These are phyloP conservation scores for Carduelis carduelis DNA, from an alignment of 2,797 vertebrate genomes.

Conservation along the genomic window DNA sequence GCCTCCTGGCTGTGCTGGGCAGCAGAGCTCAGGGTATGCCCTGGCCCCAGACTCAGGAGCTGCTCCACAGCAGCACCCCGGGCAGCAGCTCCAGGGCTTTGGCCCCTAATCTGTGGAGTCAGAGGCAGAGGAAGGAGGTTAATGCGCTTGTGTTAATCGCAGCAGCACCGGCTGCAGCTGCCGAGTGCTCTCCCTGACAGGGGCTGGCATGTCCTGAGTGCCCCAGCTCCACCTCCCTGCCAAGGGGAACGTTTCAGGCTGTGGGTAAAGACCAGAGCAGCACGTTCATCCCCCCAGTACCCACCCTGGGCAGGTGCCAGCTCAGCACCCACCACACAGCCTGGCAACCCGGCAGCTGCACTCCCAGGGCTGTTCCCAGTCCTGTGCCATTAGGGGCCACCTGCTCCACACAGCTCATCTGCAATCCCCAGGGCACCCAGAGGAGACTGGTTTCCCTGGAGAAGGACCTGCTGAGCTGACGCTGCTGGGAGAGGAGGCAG, in stretches of 20 bases:
- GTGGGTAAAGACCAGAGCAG: fast-evolving
- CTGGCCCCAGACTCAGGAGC: background rate
- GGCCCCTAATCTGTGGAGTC: background rate
- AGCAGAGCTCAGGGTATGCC: background rate
- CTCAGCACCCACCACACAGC: background rate
- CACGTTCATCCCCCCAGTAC: fast-evolving
- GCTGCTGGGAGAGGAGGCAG: background rate
- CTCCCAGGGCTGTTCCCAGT: background rate
- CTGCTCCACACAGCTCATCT: background rate
- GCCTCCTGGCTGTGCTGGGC: background rate
- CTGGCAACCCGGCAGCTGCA: background rate
- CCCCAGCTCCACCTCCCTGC: background rate
- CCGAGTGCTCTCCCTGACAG: background rate
- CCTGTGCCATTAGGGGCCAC: background rate
- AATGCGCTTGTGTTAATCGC: background rate
- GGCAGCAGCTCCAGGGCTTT: background rate
- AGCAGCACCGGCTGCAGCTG: background rate
- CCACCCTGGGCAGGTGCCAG: background rate
- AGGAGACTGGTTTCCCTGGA: background rate
- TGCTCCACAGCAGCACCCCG: background rate
- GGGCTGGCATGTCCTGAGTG: background rate
- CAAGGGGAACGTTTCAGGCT: background rate
- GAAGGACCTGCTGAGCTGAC: background rate
- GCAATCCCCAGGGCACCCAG: background rate
- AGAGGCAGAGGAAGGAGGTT: background rate